Evolutionary conservation across 1,140 invertebrate genomes (phyloP), one percentile per base, ranked within the genome.

Genomic region (Pogonognathellus flavescens): DNA sequence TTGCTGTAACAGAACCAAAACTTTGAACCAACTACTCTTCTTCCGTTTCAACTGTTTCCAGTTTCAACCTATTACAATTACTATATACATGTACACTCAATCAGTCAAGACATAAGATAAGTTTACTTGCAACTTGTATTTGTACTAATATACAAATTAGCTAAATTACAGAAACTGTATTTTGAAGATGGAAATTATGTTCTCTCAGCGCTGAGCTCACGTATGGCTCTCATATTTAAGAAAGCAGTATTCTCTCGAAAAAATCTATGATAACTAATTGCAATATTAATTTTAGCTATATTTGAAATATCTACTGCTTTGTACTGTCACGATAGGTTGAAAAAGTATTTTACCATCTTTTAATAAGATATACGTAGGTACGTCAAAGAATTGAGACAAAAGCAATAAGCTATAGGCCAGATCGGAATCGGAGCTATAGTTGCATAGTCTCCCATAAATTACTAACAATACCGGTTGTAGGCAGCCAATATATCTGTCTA

Each of bases 231-330:
- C 31, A 31, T 66, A 66, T 25, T 18, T 76, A 76, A 18, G 49
- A 76, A 76, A 49, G 25, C 25, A 76, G 70, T 76, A 76, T 76
- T 76, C 70, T 76, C 70, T 76, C 31, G 70, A 76, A 49, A 49
- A 76, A 66, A 66, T 66, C 41, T 50, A 18, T 16, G 49, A 49
- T 76, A 76, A 76, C 70, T 76, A 76, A 18, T 76, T 14, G 41
- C 41, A 76, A 76, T 66, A 66, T 25, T 66, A 25, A 31, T 25
- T 66, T 66, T 66, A 20, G 62, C 62, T 25, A 25, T 66, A 66
- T 8, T 41, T 41, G 14, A 66, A 66, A 25, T 66, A 66, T 60
- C 59, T 31, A 66, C 5, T 16, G 14, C 20, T 31, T 14, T 25
- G 13, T 5, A 66, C 60, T 25, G 11, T 57, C 11, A 13, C 53